These are phyloP conservation scores for Eupithecia insigniata DNA, from an alignment of 2,888 invertebrate species.

Conservation along the genomic window DNA sequence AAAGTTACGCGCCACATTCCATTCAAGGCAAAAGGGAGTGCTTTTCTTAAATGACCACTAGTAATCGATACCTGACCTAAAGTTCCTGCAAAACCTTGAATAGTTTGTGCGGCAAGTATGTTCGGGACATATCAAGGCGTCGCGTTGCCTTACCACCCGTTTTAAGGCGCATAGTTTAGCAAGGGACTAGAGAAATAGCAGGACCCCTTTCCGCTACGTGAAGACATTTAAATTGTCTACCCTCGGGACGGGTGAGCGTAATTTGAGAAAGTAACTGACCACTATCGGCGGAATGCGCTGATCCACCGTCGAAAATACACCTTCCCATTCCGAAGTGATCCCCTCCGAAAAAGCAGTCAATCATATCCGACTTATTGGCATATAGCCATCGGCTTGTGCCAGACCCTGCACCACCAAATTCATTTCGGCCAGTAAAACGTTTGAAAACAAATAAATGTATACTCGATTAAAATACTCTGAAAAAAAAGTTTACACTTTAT, in stretches of 20 bases:
- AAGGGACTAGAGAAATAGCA: conserved; percentile 62
- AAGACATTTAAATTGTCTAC: conserved; percentile 71
- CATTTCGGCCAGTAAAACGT: conserved; percentile 34
- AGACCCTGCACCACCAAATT: conserved; percentile 40
- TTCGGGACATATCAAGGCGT: conserved; percentile 42
- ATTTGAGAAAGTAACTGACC: conserved; percentile 65
- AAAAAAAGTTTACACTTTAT: conserved; percentile 60
- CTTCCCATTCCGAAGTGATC: conserved; percentile 40
- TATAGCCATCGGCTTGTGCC: conserved; percentile 45
- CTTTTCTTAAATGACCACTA: conserved; percentile 12
- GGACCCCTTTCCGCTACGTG: conserved; percentile 59
- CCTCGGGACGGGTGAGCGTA: conserved; percentile 58
- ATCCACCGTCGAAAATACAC: conserved; percentile 52
- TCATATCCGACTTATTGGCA: conserved; percentile 49
- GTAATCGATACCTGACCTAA: conserved; percentile 25
- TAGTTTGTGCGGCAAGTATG: conserved; percentile 43
- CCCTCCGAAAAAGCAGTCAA: conserved; percentile 38
- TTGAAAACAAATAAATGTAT: conserved; percentile 29
- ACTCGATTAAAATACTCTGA: conserved; percentile 45
- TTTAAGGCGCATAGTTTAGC: conserved; percentile 69
- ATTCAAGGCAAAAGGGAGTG: conserved; percentile 2
- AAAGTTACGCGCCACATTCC: background rate
- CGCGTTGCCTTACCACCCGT: conserved; percentile 49
- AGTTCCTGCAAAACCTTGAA: conserved; percentile 31
- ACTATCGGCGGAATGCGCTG: conserved; percentile 62